Conservation (phyloP, 1,140 invertebrate species). For the Pentalonia nigronervosa region DNA sequence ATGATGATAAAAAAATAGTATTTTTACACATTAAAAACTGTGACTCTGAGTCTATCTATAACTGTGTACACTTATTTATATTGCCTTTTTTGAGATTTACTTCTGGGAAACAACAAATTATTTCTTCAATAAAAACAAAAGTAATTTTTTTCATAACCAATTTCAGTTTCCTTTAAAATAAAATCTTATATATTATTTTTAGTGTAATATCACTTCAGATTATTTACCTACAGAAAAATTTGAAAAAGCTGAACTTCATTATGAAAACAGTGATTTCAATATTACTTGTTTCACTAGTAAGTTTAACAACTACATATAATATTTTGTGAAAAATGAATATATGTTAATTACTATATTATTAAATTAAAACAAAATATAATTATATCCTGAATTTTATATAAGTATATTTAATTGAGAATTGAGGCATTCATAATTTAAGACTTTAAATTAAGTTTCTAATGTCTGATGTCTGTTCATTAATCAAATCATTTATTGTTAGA, state of each 20-base stretch:
- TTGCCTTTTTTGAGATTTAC: slow-evolving; percentile 30
- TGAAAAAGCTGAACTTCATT: slow-evolving; percentile 14
- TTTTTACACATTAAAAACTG: neutral
- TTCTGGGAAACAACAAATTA: neutral
- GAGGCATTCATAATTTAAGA: neutral
- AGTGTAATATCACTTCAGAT: neutral
- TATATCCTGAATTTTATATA: neutral
- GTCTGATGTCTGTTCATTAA: too few species aligned
- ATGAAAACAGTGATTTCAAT: neutral
- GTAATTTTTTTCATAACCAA: slow-evolving; percentile 22
- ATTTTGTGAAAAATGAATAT: neutral
- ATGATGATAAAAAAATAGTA: neutral
- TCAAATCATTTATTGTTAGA: neutral
- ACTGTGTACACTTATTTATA: slow-evolving; percentile 16
- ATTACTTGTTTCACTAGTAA: neutral
- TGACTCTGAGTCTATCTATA: neutral
- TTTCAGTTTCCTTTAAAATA: neutral
- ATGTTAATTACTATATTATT: neutral
- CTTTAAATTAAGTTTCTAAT: neutral
- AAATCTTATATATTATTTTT: neutral
- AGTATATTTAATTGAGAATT: neutral
- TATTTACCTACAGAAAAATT: neutral
- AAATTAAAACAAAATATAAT: neutral
- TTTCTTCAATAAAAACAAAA: slow-evolving; percentile 26
- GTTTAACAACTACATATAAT: neutral